phyloP scores from a whole-genome alignment of 2,113 vertebrate genomes.

The Nesoenas mayeri region DNA sequence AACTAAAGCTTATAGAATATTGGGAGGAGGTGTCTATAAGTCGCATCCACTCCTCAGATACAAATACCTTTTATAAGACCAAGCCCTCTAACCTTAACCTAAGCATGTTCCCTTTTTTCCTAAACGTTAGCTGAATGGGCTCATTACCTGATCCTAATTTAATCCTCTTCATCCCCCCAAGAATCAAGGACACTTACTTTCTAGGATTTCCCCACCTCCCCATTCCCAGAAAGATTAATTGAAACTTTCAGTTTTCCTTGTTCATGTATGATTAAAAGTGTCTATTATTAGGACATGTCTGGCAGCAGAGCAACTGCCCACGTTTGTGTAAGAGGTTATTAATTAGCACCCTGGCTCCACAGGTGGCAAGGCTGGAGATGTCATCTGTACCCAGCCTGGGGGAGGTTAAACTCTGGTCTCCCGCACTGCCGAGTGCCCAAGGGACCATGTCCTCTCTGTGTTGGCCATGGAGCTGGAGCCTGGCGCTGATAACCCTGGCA shows the following conservation, averaged over 20 bases:
- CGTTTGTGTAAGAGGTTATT: neutral
- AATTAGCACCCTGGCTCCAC: neutral
- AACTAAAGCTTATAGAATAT: neutral
- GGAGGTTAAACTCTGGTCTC: neutral
- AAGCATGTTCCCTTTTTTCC: neutral
- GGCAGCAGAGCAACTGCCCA: neutral
- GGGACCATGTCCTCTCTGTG: fast-evolving
- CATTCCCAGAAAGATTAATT: neutral
- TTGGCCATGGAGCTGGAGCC: fast-evolving
- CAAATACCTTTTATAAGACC: neutral
- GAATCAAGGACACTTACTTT: neutral
- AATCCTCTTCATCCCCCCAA: neutral
- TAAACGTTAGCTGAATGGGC: neutral
- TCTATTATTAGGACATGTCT: neutral
- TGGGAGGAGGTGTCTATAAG: neutral
- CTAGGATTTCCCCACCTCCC: neutral
- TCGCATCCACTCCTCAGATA: neutral
- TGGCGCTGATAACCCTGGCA: neutral
- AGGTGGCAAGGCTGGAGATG: neutral
- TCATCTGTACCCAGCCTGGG: neutral
- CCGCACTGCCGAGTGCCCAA: neutral
- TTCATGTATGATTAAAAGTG: neutral
- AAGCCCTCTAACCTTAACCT: neutral
- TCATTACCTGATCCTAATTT: neutral
- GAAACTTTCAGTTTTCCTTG: neutral